Percentiles rank a stretch among this genome's conserved stretches.
Conservation (phyloP, 2,797 vertebrate species). For the Brachyrhaphis roseni region DNA sequence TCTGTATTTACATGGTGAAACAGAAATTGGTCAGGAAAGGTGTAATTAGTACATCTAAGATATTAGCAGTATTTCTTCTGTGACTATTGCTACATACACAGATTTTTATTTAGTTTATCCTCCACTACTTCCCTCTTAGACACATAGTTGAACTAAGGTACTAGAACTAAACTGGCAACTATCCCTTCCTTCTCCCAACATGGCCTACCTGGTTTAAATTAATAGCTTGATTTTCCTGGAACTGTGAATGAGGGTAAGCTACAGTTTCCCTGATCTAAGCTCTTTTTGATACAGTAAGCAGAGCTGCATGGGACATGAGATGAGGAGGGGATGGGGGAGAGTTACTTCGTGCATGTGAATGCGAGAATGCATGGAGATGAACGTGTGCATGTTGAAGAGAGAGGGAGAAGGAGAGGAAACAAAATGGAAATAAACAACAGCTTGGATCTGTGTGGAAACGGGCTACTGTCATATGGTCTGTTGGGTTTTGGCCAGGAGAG, state of each 20-base stretch:
- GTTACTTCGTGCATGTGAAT: neutral
- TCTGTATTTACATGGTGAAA: neutral
- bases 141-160: constrained; percentile 18
- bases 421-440: neutral
- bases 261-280: constrained; percentile 73
- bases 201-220: constrained; percentile 52
- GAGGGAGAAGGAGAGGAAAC: neutral
- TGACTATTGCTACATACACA: neutral
- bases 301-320: constrained; percentile 51
- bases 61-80: neutral
- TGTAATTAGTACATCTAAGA: neutral
- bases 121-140: neutral
- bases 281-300: constrained; percentile 68
- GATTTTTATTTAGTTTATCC: neutral
- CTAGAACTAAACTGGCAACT: constrained; percentile 36
- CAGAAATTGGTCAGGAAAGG: neutral
- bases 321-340: constrained; percentile 19
- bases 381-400: neutral
- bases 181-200: constrained; percentile 43
- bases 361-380: neutral
- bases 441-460: constrained; percentile 26
- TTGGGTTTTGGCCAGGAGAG: neutral
- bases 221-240: constrained; percentile 67
- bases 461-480: constrained; percentile 41
- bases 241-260: constrained; percentile 58